Evolutionary conservation across 2,797 vertebrate genomes (phyloP).

Genomic region (Rhabdophis nuchalis): DNA sequence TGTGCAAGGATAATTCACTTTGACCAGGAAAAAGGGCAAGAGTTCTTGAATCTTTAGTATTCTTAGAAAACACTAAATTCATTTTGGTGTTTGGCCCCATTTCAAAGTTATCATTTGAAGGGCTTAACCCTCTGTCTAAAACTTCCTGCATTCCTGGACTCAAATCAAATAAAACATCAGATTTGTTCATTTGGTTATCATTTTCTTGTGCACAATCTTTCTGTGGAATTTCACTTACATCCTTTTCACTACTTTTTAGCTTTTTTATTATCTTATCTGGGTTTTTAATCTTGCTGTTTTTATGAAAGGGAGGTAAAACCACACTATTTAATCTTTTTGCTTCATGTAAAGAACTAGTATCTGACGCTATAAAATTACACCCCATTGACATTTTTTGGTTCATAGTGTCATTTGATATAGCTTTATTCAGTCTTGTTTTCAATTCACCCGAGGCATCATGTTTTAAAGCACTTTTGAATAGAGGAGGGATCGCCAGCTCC

Average conservation of each 20-base stretch:
- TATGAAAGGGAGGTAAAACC: slow-evolving; percentile 21
- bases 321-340: slow-evolving; percentile 69
- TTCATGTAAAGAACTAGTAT: slow-evolving; percentile 79
- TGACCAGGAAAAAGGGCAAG: slow-evolving; percentile 35
- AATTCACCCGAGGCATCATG: slow-evolving; percentile 30
- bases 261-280: slow-evolving; percentile 2
- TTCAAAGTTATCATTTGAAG: slow-evolving; percentile 65
- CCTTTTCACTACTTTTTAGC: slow-evolving; percentile 26
- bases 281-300: slow-evolving; percentile 38
- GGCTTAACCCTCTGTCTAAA: slow-evolving; percentile 84
- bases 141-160: slow-evolving; percentile 86
- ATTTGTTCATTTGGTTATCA: slow-evolving; percentile 48
- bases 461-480: slow-evolving; percentile 28
- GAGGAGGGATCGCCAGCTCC: slow-evolving; percentile 30
- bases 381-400: slow-evolving; percentile 59
- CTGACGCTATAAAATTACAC: slow-evolving; percentile 79
- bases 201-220: slow-evolving; percentile 31
- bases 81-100: slow-evolving; percentile 21
- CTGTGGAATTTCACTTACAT: slow-evolving; percentile 41
- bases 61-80: slow-evolving; percentile 50
- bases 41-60: slow-evolving; percentile 30
- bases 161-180: slow-evolving; percentile 69
- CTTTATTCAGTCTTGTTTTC: slow-evolving; percentile 27
- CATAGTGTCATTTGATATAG: slow-evolving; percentile 15
- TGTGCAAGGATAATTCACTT: slow-evolving; percentile 30